These are phyloP conservation scores for Loxodonta africana DNA, from an alignment of 2,113 vertebrate genomes.

Conservation along the genomic window DNA sequence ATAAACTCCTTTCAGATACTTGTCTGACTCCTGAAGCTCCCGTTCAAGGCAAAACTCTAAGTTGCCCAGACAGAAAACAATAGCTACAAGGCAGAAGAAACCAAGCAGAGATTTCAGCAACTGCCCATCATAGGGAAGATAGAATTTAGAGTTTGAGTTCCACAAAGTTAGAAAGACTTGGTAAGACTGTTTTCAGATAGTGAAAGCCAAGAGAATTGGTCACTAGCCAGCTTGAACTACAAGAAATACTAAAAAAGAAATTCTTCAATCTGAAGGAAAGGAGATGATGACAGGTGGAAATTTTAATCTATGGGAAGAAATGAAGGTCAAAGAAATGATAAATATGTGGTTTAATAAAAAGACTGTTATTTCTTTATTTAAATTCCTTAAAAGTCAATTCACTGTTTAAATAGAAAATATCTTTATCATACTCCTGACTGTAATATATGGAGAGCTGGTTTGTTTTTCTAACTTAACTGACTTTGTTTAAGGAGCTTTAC, in stretches of 20 bases:
- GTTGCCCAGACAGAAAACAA: neutral
- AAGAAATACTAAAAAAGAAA: neutral
- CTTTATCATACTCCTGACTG: neutral
- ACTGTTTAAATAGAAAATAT: neutral
- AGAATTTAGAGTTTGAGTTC: neutral
- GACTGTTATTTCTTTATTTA: neutral
- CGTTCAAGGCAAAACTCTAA: neutral
- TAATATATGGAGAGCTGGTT: neutral
- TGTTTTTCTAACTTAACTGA: neutral
- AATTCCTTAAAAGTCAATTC: neutral
- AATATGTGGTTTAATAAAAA: neutral
- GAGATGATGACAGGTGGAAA: neutral
- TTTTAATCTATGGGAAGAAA: neutral
- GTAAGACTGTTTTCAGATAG: neutral
- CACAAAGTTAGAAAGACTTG: neutral
- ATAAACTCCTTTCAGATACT: neutral
- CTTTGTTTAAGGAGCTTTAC: neutral
- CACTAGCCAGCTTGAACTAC: neutral
- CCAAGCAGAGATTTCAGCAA: neutral
- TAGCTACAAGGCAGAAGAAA: neutral
- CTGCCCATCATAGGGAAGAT: neutral
- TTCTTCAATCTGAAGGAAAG: neutral
- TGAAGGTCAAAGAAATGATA: neutral
- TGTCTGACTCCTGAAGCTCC: neutral
- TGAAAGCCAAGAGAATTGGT: neutral